Evolutionary conservation across 2,797 vertebrate genomes (phyloP), one percentile per base, ranked within the genome.

Genomic region (Peromyscus melanophrys): DNA sequence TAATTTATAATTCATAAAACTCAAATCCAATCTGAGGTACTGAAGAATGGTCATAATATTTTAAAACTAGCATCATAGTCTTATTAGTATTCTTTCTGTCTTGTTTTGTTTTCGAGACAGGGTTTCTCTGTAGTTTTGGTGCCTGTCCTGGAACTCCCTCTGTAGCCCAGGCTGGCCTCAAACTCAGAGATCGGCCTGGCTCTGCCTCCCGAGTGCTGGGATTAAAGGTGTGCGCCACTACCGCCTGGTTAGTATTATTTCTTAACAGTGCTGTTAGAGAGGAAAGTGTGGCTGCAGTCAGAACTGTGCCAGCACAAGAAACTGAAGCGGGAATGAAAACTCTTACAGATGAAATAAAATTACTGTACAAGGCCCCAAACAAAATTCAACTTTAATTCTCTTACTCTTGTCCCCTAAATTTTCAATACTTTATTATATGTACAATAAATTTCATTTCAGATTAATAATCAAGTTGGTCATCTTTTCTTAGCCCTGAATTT

Each of bases 381-480:
- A 92, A 89, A 89, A 94, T 65, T 91, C 71, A 88, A 95, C 37
- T 49, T 82, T 59, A 78, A 59, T 89, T 76, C 63, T 96, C 3
- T 65, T 90, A 81, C 8, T 89, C 37, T 81, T 57, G 13, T 59
- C 55, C n/a, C 65, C 25, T 69, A 96, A 89, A 75, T 69, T 94
- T 95, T 43, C 25, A 89, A 65, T 69, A 63, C 77, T 57, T 89
- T 73, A 90, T 19, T 81, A 49, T 27, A 5, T 85, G 16, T 5
- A 25, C n/a, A 92, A 67, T 87, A 71, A 25, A 82, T 90, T 94
- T 95, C 84, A 67, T 21, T 94, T 94, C 40, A 52, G 55, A 94
- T 88, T 76, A 85, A 84, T 69, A 91, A 27, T 73, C 37, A 69
- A 88, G 21, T 49, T 90, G 31, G 21, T 87, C 34, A 21, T 81